Percentiles rank a stretch among this genome's conserved stretches.
phyloP scores from a whole-genome alignment of 2,113 vertebrate genomes.

The Equus quagga region DNA sequence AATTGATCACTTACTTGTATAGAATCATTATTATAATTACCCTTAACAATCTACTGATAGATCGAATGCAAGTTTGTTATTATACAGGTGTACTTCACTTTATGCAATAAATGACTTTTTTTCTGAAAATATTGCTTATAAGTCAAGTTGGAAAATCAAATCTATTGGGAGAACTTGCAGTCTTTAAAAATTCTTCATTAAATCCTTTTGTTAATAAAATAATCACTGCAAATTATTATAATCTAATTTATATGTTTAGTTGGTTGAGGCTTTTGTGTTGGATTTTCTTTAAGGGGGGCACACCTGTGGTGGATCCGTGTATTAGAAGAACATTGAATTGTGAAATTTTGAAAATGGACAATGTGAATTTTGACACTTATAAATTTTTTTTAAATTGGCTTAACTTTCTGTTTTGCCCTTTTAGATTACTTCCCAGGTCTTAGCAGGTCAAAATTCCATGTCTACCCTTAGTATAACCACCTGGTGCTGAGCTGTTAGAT shows the following conservation, averaged over 20 bases:
- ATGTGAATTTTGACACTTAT: slow-evolving; percentile 51
- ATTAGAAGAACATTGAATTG: slow-evolving; percentile 76
- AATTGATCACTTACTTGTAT: slow-evolving; percentile 77
- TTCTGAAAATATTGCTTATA: slow-evolving; percentile 37
- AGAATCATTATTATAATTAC: slow-evolving; percentile 83
- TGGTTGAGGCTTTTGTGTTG: slow-evolving; percentile 20
- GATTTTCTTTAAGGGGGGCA: slow-evolving; percentile 73
- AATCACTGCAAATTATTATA: neutral
- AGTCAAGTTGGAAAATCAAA: slow-evolving; percentile 47
- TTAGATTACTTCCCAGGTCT: slow-evolving; percentile 69
- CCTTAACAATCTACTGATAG: slow-evolving; percentile 70
- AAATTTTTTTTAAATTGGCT: slow-evolving; percentile 57
- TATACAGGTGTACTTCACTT: slow-evolving; percentile 75
- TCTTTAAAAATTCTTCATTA: slow-evolving; percentile 53
- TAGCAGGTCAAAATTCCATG: slow-evolving; percentile 69
- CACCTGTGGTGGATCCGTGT: slow-evolving; percentile 70
- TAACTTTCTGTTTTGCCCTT: slow-evolving; percentile 32
- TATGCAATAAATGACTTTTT: slow-evolving; percentile 1
- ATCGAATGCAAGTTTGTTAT: slow-evolving; percentile 58
- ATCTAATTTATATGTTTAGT: slow-evolving; percentile 45
- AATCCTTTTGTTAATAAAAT: slow-evolving; percentile 54
- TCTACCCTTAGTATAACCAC: slow-evolving; percentile 50
- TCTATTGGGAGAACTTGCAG: neutral
- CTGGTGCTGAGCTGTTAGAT: neutral
- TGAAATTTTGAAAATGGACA: slow-evolving; percentile 67